These are phyloP conservation scores for Chelon labrosus DNA, from an alignment of 2,797 vertebrate species.

Conservation along the genomic window DNA sequence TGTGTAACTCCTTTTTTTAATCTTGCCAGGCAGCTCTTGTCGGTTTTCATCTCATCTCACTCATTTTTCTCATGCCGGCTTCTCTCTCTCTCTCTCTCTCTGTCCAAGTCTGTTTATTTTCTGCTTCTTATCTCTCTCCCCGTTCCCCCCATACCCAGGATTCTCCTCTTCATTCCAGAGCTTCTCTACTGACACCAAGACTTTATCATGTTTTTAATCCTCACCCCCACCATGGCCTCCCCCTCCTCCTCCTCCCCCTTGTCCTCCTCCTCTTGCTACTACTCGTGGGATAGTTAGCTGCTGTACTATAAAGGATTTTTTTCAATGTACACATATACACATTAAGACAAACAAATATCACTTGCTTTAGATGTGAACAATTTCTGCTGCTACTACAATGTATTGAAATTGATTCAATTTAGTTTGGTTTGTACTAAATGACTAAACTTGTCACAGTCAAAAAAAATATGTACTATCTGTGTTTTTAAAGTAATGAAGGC, in stretches of 20 bases:
- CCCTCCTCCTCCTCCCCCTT: slow-evolving; percentile 22
- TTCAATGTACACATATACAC: background rate
- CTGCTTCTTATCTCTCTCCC: slow-evolving; percentile 11
- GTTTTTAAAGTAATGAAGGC: too few species aligned
- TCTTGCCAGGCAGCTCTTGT: too few species aligned
- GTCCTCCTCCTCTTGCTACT: slow-evolving; percentile 44
- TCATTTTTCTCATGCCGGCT: slow-evolving; percentile 5
- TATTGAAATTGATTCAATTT: background rate
- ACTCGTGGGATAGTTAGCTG: slow-evolving; percentile 52
- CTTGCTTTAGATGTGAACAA: background rate
- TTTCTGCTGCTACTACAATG: background rate
- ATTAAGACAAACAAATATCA: background rate
- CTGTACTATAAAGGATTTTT: slow-evolving; percentile 1
- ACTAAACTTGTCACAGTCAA: too few species aligned
- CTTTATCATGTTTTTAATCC: slow-evolving; percentile 54
- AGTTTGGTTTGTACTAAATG: background rate
- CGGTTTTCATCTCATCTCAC: background rate
- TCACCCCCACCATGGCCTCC: slow-evolving; percentile 37
- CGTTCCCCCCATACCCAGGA: background rate
- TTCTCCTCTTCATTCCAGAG: slow-evolving; percentile 66
- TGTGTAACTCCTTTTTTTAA: background rate
- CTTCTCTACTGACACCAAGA: slow-evolving; percentile 42
- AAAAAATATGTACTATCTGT: too few species aligned
- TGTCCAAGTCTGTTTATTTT: slow-evolving; percentile 26
- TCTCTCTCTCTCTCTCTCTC: background rate